Conservation (phyloP, 2,888 invertebrate species). For the Phalera bucephala region DNA sequence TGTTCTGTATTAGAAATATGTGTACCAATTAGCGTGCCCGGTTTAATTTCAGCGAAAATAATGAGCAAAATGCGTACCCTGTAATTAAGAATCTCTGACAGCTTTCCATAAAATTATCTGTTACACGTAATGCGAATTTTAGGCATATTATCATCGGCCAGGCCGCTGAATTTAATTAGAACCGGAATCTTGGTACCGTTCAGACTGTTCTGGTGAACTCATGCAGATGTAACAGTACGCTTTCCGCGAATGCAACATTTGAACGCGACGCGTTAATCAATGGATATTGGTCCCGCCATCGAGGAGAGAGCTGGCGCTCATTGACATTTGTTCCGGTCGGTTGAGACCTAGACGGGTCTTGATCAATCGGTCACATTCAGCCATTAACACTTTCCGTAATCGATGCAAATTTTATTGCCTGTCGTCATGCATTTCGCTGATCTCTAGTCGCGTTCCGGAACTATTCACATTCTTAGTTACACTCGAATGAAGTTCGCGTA, state of each 20-base stretch:
- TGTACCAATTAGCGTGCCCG: slow-evolving; percentile 17
- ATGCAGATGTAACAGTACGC: slow-evolving; percentile 52
- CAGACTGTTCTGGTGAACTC: slow-evolving; percentile 50
- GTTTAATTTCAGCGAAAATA: slow-evolving; percentile 32
- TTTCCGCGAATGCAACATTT: slow-evolving; percentile 66
- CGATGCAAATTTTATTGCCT: slow-evolving; percentile 44
- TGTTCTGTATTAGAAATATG: slow-evolving; percentile 21
- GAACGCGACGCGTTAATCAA: slow-evolving; percentile 51
- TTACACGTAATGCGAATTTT: slow-evolving; percentile 61
- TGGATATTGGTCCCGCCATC: slow-evolving; percentile 15
- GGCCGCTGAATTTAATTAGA: slow-evolving; percentile 72
- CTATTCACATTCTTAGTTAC: slow-evolving; percentile 20
- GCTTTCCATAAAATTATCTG: slow-evolving; percentile 43
- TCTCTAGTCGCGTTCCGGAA: slow-evolving; percentile 36
- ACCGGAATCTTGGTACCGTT: slow-evolving; percentile 69
- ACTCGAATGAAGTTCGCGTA: slow-evolving; percentile 11
- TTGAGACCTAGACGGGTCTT: slow-evolving; percentile 27
- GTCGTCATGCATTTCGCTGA: slow-evolving; percentile 44
- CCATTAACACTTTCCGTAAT: slow-evolving; percentile 45
- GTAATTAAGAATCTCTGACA: slow-evolving; percentile 39
- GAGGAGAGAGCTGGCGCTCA: slow-evolving; percentile 24
- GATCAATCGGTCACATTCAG: slow-evolving; percentile 22
- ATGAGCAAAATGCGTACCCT: slow-evolving; percentile 21
- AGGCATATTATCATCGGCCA: slow-evolving; percentile 60
- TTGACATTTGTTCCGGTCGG: slow-evolving; percentile 21